Conservation (phyloP, 2,888 invertebrate genomes). For the Urechis unicinctus region DNA sequence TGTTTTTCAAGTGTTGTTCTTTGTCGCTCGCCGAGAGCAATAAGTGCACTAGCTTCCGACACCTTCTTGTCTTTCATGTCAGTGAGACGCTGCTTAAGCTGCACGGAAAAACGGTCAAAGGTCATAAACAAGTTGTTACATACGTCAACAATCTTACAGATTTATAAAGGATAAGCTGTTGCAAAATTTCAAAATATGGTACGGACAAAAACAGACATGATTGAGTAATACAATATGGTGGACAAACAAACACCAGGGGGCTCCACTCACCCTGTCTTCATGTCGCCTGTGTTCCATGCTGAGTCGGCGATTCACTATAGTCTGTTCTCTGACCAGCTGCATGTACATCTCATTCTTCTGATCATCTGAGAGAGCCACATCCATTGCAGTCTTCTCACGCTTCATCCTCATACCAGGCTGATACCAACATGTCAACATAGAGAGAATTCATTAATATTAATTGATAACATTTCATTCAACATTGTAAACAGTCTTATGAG, state of each 20-base stretch:
- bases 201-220: not conserved
- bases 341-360: constrained; percentile 32
- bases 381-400: constrained; percentile 36
- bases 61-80: constrained; percentile 26
- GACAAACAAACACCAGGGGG: not conserved
- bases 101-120: too few relatives aligned
- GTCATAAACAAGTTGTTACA: too few relatives aligned
- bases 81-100: constrained; percentile 26
- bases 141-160: too few relatives aligned
- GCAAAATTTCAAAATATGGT: not conserved
- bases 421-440: not conserved
- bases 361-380: constrained; percentile 33
- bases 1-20: constrained; percentile 32
- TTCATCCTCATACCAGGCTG: constrained; percentile 11
- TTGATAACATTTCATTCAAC: too few relatives aligned
- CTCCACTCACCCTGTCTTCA: constrained; percentile 32
- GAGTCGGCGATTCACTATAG: constrained; percentile 25
- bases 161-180: too few relatives aligned
- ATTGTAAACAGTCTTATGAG: too few relatives aligned
- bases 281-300: constrained; percentile 31
- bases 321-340: constrained; percentile 33
- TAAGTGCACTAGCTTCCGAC: constrained; percentile 31
- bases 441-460: too few relatives aligned
- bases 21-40: constrained; percentile 36
- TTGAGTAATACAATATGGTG: not conserved